Conservation (phyloP, 2,113 vertebrate genomes). For the Malurus melanocephalus region DNA sequence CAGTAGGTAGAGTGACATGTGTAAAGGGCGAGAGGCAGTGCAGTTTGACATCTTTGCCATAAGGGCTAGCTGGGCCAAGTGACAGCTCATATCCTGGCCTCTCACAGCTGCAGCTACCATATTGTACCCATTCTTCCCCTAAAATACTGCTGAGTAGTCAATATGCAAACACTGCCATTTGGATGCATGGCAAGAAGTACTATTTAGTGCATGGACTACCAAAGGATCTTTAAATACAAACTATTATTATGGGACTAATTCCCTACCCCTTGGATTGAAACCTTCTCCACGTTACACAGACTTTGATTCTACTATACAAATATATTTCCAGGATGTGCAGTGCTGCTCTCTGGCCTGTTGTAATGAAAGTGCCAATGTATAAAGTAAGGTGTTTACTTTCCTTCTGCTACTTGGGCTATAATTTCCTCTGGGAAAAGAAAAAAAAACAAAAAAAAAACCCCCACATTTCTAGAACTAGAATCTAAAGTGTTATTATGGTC, state of each 20-base stretch:
- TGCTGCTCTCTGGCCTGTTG: not conserved
- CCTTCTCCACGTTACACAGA: not conserved
- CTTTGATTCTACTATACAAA: not conserved
- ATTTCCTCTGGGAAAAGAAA: not conserved
- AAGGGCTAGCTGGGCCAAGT: slow-evolving; percentile 20
- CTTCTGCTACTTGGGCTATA: not conserved
- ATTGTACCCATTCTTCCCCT: slow-evolving; percentile 8
- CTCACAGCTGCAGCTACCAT: slow-evolving; percentile 43
- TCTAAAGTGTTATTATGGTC: slow-evolving; percentile 33
- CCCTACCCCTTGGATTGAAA: not conserved
- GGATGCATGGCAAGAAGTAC: not conserved
- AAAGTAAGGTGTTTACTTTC: slow-evolving; percentile 7
- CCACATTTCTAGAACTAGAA: slow-evolving; percentile 12
- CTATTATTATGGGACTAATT: not conserved
- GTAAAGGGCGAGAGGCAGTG: slow-evolving; percentile 29
- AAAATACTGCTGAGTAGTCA: slow-evolving; percentile 36
- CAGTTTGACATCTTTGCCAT: slow-evolving; percentile 52
- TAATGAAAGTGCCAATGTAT: not conserved
- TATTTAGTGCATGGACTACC: rapidly evolving
- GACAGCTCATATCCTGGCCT: slow-evolving; percentile 15
- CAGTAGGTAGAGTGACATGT: slow-evolving; percentile 32
- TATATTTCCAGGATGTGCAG: not conserved
- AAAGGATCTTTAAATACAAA: not conserved
- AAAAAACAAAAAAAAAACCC: not conserved
- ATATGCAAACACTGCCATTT: not conserved